Evolutionary conservation across 2,113 vertebrate species (phyloP).

Genomic region (Anguilla japonica): DNA sequence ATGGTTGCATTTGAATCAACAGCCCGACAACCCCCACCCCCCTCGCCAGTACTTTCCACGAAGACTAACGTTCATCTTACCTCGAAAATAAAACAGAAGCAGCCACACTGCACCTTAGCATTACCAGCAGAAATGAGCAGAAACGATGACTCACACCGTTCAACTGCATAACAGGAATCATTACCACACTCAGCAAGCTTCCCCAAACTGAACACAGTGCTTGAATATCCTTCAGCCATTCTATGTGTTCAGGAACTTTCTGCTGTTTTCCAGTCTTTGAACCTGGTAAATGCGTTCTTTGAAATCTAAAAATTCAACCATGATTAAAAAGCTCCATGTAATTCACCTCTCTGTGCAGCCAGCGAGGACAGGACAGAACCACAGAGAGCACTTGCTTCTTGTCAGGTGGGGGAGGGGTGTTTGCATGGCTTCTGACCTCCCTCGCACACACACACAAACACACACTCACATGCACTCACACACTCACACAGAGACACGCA

Average conservation of each 20-base stretch:
- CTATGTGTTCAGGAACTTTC: neutral
- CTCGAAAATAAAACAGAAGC: neutral
- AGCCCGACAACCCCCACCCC: too few species aligned
- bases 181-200: neutral
- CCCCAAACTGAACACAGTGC: neutral
- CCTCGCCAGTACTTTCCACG: too few species aligned
- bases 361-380: neutral
- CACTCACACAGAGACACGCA: too few species aligned
- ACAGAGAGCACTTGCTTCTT: neutral
- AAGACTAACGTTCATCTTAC: neutral
- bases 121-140: neutral
- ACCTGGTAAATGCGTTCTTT: neutral
- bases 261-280: neutral
- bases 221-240: neutral
- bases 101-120: neutral
- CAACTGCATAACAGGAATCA: neutral
- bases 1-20: too few species aligned
- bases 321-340: neutral
- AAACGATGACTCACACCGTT: neutral
- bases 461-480: too few species aligned
- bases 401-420: neutral
- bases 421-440: neutral
- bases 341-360: neutral
- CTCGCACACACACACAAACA: too few species aligned
- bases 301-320: neutral